phyloP scores from a whole-genome alignment of 1,140 invertebrate species.

The Drosophila funebris region DNA sequence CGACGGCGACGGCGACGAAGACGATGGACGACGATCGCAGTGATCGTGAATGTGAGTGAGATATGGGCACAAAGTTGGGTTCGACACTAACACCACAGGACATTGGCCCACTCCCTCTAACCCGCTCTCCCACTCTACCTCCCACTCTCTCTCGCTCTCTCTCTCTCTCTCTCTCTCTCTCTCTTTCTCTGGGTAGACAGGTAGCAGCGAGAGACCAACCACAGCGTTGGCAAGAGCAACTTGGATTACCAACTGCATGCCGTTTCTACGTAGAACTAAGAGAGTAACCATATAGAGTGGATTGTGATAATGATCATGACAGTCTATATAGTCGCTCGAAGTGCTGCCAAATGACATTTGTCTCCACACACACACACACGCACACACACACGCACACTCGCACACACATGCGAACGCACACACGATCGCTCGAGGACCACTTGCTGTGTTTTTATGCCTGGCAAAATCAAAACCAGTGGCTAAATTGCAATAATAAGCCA shows the following conservation, averaged over 20 bases:
- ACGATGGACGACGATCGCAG: conserved; percentile 7
- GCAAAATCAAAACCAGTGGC: conserved; percentile 83
- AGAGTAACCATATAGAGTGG: conserved; percentile 60
- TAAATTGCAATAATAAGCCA: conserved; percentile 84
- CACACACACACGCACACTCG: not conserved
- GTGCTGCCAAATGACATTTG: conserved; percentile 82
- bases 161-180: not conserved
- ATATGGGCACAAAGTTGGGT: conserved; percentile 11
- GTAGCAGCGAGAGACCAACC: conserved; percentile 58
- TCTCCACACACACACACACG: conserved; percentile 44
- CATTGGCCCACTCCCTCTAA: conserved; percentile 62
- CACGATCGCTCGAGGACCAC: conserved; percentile 32
- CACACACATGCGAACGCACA: not conserved
- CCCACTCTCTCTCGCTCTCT: not conserved
- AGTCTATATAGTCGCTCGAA: conserved; percentile 83
- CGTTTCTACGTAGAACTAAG: conserved; percentile 43
- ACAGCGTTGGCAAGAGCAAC: conserved; percentile 47
- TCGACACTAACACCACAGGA: conserved; percentile 58
- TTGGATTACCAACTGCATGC: conserved; percentile 60
- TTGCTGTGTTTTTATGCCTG: conserved; percentile 64
- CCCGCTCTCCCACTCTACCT: conserved; percentile 1
- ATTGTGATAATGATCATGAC: conserved; percentile 84
- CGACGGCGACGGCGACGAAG: conserved; percentile 8
- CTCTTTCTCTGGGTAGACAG: conserved; percentile 21
- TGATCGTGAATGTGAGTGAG: conserved; percentile 12